Conservation (phyloP, 2,888 invertebrate genomes). For the Papilio elwesi region DNA sequence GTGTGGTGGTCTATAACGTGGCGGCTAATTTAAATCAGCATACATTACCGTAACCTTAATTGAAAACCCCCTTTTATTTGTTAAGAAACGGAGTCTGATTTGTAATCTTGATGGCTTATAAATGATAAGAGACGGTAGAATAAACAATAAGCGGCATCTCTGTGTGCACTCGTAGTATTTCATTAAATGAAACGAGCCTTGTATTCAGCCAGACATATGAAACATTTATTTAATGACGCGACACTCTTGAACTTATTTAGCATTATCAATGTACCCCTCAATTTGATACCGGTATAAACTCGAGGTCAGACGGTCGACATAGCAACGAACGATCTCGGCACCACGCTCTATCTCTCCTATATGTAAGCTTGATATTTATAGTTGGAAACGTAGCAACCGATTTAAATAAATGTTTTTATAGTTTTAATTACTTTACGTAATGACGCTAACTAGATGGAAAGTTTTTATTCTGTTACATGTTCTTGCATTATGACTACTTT, state of each 20-base stretch:
- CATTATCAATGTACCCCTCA: conserved; percentile 33
- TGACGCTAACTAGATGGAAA: conserved; percentile 9
- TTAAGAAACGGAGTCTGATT: not conserved
- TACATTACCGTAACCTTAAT: too few species aligned
- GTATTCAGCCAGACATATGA: conserved; percentile 13
- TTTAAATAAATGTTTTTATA: conserved; percentile 11
- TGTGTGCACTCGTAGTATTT: not conserved
- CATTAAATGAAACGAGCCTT: conserved; percentile 1
- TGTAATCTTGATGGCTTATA: conserved; percentile 5
- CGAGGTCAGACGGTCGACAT: conserved; percentile 35
- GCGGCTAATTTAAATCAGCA: too few species aligned
- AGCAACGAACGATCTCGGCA: conserved; percentile 35
- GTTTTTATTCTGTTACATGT: not conserved
- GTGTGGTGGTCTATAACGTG: too few species aligned
- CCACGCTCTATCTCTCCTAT: not conserved
- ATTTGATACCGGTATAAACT: conserved; percentile 38
- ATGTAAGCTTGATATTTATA: conserved; percentile 7
- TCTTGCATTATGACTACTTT: too few species aligned
- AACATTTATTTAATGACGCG: conserved; percentile 17
- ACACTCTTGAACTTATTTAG: conserved; percentile 31
- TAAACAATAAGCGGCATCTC: conserved; percentile 8
- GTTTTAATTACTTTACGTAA: conserved; percentile 30
- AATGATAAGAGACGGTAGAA: conserved; percentile 5
- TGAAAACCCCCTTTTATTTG: not conserved
- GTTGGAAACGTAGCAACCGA: conserved; percentile 24